These are phyloP conservation scores for Gobio gobio DNA, from an alignment of 2,113 vertebrate species.

Conservation along the genomic window DNA sequence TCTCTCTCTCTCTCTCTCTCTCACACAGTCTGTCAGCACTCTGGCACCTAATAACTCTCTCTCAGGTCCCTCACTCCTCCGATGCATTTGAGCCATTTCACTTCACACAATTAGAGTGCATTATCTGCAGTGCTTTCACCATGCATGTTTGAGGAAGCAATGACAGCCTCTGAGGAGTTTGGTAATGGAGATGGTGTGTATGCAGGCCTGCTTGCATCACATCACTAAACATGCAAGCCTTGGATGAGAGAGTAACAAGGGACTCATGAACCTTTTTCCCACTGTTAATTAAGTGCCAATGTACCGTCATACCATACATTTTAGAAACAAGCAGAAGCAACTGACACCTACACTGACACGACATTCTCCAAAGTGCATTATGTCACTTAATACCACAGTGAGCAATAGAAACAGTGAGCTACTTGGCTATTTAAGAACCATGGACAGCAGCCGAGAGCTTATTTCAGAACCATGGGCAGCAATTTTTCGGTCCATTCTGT, in stretches of 20 bases:
- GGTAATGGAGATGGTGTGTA: constrained; percentile 33
- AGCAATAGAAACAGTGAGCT: not conserved
- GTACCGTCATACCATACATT: not conserved
- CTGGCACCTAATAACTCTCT: constrained; percentile 17
- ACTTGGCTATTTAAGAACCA: not conserved
- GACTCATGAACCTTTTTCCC: not conserved
- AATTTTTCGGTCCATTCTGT: too few species aligned
- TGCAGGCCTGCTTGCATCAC: constrained; percentile 13
- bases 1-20: too few species aligned
- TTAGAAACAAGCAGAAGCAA: not conserved
- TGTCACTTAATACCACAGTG: not conserved
- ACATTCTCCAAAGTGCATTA: constrained; percentile 14
- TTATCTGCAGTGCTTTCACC: constrained; percentile 52
- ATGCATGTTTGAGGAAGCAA: constrained; percentile 40
- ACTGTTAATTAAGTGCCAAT: not conserved
- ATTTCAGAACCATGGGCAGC: constrained; percentile 26
- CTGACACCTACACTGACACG: constrained; percentile 3
- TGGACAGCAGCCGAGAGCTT: not conserved
- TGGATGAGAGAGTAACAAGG: not conserved
- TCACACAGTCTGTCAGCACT: not conserved
- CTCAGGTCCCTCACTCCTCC: constrained; percentile 11
- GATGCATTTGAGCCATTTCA: constrained; percentile 48
- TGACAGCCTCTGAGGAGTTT: constrained; percentile 21
- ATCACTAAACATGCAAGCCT: not conserved
- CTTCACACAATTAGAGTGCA: constrained; percentile 56